phyloP scores from a whole-genome alignment of 35 echinoderm and acorn worm genomes.

The Ophiothrix spiculata region DNA sequence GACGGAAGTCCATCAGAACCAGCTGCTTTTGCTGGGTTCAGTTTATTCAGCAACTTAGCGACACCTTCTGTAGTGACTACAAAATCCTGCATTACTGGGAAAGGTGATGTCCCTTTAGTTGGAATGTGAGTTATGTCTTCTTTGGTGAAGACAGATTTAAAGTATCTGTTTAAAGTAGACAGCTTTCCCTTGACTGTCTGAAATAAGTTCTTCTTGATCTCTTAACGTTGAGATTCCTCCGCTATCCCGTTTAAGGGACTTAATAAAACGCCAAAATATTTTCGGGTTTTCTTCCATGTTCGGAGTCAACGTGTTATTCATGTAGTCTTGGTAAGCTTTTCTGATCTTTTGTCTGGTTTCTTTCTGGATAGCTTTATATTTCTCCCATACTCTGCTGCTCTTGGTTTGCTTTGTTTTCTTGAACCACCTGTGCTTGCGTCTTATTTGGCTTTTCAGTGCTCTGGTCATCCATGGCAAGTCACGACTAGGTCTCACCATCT shows the following conservation, averaged over 20 bases:
- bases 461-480: slow-evolving; percentile 47
- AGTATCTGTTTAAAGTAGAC: neutral
- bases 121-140: neutral
- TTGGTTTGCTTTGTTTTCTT: slow-evolving; percentile 23
- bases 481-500: slow-evolving; percentile 21
- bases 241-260: neutral
- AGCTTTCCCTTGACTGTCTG: neutral
- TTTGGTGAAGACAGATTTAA: neutral
- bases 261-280: slow-evolving; percentile 22
- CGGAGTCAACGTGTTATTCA: slow-evolving; percentile 17
- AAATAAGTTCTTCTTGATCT: slow-evolving; percentile 18
- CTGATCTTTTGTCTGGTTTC: neutral
- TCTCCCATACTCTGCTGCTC: slow-evolving; percentile 15
- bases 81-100: neutral
- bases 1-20: neutral
- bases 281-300: slow-evolving; percentile 24
- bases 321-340: slow-evolving; percentile 37
- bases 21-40: neutral
- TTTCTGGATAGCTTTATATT: slow-evolving; percentile 27
- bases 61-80: neutral
- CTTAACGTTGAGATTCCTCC: neutral
- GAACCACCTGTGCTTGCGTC: slow-evolving; percentile 29
- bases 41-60: neutral
- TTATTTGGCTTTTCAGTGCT: slow-evolving; percentile 23
- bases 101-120: neutral